These are phyloP conservation scores for Hybognathus amarus DNA, from an alignment of 2,797 vertebrate genomes.

Conservation along the genomic window DNA sequence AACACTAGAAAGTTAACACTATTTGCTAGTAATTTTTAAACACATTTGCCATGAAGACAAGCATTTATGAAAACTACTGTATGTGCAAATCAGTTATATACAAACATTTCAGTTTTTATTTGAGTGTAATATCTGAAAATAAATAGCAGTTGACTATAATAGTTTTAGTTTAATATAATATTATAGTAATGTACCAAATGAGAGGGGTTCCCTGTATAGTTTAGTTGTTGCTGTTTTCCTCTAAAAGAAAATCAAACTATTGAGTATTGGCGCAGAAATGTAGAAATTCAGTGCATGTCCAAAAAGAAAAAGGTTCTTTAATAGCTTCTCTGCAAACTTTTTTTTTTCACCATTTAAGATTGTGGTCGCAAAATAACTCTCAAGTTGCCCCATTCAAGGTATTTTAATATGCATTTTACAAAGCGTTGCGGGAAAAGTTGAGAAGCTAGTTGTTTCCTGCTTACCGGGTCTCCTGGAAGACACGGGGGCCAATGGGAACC, in stretches of 20 bases:
- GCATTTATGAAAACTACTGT: neutral
- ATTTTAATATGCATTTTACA: neutral
- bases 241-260: neutral
- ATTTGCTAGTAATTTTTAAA: neutral
- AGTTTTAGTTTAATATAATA: neutral
- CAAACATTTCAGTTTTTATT: neutral
- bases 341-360: no score
- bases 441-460: conserved; percentile 60
- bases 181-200: neutral
- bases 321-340: neutral
- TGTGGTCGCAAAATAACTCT: no score
- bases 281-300: neutral
- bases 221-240: neutral
- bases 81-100: neutral
- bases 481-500: conserved; percentile 83
- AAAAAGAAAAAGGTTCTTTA: neutral
- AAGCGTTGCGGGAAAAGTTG: neutral
- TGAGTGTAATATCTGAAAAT: neutral
- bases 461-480: conserved; percentile 86
- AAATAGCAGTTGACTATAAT: neutral
- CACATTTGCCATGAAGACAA: neutral
- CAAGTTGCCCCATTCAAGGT: neutral
- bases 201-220: neutral
- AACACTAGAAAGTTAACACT: neutral
- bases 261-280: neutral